Conservation (phyloP, 2,797 vertebrate species). For the Lithobates sylvaticus region DNA sequence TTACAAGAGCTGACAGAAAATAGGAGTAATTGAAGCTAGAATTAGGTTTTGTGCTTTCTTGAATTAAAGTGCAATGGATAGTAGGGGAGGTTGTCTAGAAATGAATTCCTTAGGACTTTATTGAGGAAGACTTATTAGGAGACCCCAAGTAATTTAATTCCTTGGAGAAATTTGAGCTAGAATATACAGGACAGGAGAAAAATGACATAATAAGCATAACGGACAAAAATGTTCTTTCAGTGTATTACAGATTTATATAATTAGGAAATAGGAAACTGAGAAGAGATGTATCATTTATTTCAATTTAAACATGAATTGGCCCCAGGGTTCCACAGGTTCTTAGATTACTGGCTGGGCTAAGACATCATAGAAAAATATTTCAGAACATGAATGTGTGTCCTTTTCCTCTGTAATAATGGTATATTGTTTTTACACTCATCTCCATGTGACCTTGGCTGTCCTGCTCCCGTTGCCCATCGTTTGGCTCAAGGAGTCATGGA, state of each 20-base stretch:
- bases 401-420: too few species aligned
- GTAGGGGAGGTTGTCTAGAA: neutral
- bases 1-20: conserved; percentile 17
- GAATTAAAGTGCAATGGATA: neutral
- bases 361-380: neutral
- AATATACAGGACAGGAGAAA: conserved; percentile 4
- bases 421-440: too few species aligned
- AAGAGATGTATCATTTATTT: neutral
- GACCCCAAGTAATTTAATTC: conserved; percentile 20
- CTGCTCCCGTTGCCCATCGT: too few species aligned
- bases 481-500: too few species aligned
- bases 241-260: neutral
- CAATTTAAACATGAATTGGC: neutral
- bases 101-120: conserved; percentile 14
- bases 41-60: conserved; percentile 12
- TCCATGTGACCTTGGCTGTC: too few species aligned
- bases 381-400: neutral
- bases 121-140: conserved; percentile 25
- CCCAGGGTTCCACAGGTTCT: neutral
- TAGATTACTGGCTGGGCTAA: neutral
- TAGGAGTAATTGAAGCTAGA: conserved; percentile 34
- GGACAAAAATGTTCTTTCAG: conserved; percentile 1
- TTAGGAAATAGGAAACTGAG: conserved; percentile 3
- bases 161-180: neutral
- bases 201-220: conserved; percentile 13